Conservation (phyloP, 2,888 invertebrate species). For the Argyresthia goedartella region DNA sequence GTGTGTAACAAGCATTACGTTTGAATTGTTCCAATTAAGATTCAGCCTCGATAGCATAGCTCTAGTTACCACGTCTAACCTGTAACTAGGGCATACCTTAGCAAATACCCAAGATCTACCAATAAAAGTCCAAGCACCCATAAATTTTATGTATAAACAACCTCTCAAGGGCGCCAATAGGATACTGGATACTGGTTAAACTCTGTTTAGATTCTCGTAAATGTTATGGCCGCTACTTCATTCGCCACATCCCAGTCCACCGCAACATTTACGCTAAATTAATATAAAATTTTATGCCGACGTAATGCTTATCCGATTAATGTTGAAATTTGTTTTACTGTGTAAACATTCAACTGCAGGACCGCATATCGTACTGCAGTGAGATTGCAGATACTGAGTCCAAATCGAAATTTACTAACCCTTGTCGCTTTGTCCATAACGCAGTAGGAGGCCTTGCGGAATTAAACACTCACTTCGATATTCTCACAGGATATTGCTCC, state of each 20-base stretch:
- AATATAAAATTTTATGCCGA: not conserved
- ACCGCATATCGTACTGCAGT: constrained; percentile 41
- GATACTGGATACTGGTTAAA: not conserved
- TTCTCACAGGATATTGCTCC: constrained; percentile 22
- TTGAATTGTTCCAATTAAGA: constrained; percentile 15
- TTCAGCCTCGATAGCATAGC: constrained; percentile 15
- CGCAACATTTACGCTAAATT: not conserved
- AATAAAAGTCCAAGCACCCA: constrained; percentile 3
- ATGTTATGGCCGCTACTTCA: not conserved
- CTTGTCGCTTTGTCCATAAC: constrained; percentile 63
- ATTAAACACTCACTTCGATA: constrained; percentile 41
- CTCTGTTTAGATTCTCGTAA: constrained; percentile 1
- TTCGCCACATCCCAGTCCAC: not conserved
- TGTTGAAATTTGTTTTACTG: constrained; percentile 48
- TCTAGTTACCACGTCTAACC: constrained; percentile 10
- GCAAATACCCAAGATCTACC: not conserved
- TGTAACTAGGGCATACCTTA: constrained; percentile 13
- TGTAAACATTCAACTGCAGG: constrained; percentile 60
- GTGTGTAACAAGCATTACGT: not conserved
- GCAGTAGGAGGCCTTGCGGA: constrained; percentile 61
- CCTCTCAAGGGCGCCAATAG: constrained; percentile 2
- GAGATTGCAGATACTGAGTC: constrained; percentile 59
- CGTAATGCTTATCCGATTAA: constrained; percentile 24
- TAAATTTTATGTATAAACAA: not conserved
- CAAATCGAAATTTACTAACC: constrained; percentile 64